phyloP scores from a whole-genome alignment of 2,888 invertebrate genomes.

The Drosophila multiciliata region DNA sequence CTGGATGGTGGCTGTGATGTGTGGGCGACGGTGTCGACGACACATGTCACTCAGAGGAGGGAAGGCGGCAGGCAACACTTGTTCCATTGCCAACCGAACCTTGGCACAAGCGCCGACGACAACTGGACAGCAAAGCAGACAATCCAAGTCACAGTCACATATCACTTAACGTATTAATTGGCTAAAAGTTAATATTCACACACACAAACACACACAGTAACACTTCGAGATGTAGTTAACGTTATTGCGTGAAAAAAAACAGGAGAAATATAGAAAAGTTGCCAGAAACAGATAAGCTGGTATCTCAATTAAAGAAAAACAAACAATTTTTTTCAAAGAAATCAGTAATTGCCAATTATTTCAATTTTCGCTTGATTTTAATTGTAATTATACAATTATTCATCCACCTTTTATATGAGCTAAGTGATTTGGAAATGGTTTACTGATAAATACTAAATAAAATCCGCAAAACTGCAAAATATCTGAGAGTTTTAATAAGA shows the following conservation, averaged over 20 bases:
- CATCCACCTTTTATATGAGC: not conserved
- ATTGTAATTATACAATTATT: not conserved
- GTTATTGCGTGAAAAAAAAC: not conserved
- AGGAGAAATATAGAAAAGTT: not conserved
- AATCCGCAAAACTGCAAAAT: not conserved
- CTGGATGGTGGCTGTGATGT: not conserved
- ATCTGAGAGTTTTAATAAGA: not conserved
- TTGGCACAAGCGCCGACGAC: conserved; percentile 75
- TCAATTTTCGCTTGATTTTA: not conserved
- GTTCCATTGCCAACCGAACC: conserved; percentile 66
- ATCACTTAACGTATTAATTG: conserved; percentile 78
- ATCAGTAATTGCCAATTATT: not conserved
- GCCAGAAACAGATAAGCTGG: not conserved
- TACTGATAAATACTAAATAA: not conserved
- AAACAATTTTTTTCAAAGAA: not conserved
- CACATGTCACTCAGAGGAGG: conserved; percentile 59
- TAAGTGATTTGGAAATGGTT: not conserved
- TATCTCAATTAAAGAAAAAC: not conserved
- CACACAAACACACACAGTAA: not conserved
- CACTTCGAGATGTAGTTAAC: conserved; percentile 1
- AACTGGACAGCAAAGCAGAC: conserved; percentile 35
- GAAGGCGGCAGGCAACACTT: conserved; percentile 15
- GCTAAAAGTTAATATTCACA: conserved; percentile 68
- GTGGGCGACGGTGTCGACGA: conserved; percentile 38
- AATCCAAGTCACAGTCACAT: conserved; percentile 43